Evolutionary conservation across 2,888 invertebrate genomes (phyloP), one percentile per base, ranked within the genome.

Genomic region (Drosophila borborema): DNA sequence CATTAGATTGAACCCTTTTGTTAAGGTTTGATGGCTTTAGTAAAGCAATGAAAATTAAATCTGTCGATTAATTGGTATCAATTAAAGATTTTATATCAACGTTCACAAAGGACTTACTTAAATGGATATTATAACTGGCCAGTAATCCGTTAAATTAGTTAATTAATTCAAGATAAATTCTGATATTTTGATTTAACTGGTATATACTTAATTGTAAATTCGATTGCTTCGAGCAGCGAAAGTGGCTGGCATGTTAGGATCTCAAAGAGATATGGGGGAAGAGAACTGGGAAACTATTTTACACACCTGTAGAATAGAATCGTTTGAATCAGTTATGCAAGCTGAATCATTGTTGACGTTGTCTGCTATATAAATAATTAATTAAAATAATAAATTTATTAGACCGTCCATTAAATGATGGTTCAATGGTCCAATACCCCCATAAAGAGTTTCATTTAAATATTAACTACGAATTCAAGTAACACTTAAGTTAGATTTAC

Each of bases 1-100:
- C 53, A 38, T 20, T 38, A 9, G 49, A 59, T 70, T 40, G 60
- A 49, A 23, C 61, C 34, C 36, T 20, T 41, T 20, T 20, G 34
- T 40, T 18, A 48, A 34, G 60, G 31, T 14, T 45, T 67, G 5
- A 54, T 38, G 23, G 38, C 16, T 10, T 53, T 16, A 53, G 36
- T 9, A 9, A 38, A 54, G 16, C 16, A 14, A 53, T 36, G 18
- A 36, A 36, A 36, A 20, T 20, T 23, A 23, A 38, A 54, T 38
- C 38, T 23, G 34, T 23, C 53, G 9, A 23, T 54, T 38, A 16
- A 38, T 16, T 38, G 38, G 16, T 16, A 23, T 16, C 36, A 54
- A 54, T 54, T 54, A 54, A 38, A 38, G 20, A 16, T 5, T 54
- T 54, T 10, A 5, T 48, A 14, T 31, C 48, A 28, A 18, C 18